Evolutionary conservation across 2,113 vertebrate species (phyloP), one percentile per base, ranked within the genome.

Genomic region (Petrocephalus microphthalmus): DNA sequence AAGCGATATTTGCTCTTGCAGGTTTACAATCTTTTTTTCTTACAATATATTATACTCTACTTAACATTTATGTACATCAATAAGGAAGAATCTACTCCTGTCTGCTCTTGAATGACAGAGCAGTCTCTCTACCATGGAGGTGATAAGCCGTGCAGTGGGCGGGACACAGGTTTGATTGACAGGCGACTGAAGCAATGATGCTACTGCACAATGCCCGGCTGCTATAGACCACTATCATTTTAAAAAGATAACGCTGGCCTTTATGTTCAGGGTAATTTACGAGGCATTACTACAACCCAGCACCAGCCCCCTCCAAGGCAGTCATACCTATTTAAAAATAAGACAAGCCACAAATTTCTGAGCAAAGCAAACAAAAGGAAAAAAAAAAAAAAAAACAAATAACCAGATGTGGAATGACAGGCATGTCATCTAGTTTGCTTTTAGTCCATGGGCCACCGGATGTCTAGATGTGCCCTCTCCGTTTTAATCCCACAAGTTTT

Each of bases 21-120:
- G 90, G 82, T 91, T 93, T 94, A 93, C 90, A 94, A 51, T 86
- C 93, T 49, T 94, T 93, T 92, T 93, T 92, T 52, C 92, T 33
- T 54, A 56, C 51, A 85, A 95, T 96, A 96, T 95, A 95, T 95
- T 95, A 95, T 94, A 95, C 92, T 95, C 94, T 95, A 94, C 93
- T 94, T 92, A 94, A 91, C 92, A 92, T 91, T 81, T 95, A 95
- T 96, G 91, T 96, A 95, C 95, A 96, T 93, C 91, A 91, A 88
- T 89, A 92, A 92, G 91, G 91, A 90, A 90, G 90, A 89, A 90
- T 86, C 88, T 82, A 83, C 71, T 37, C 51, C 52, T 85, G 51
- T 29, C 52, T 29, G 20, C 81, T 81, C 33, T 10, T 37, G 29
- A n/a, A 53, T 10, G 19, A 54, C 84, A 54, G 29, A 37, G 52